Conservation (phyloP, 2,113 vertebrate species). For the Anarhynchus alexandrinus region DNA sequence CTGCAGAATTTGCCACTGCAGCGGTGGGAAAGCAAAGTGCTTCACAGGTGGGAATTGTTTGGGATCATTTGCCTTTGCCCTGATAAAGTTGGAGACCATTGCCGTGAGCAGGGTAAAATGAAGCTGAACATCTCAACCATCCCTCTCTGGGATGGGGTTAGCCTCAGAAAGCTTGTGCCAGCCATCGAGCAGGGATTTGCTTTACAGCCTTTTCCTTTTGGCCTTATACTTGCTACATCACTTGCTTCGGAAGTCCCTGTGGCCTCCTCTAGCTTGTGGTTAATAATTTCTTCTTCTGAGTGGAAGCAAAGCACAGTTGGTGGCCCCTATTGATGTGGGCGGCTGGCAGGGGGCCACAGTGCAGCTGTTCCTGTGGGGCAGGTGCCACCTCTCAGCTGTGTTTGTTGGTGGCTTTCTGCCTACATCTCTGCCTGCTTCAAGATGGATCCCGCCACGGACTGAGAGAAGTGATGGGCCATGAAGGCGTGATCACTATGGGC, state of each 20-base stretch:
- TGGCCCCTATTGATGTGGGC: fast-evolving
- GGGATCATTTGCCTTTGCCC: neutral
- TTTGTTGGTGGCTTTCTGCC: neutral
- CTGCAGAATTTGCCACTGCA: neutral
- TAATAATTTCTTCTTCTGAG: neutral
- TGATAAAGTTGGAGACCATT: neutral
- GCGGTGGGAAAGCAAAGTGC: neutral
- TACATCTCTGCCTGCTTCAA: neutral
- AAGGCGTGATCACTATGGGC: fast-evolving
- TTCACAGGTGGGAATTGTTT: neutral
- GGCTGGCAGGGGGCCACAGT: neutral
- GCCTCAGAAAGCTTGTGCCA: fast-evolving
- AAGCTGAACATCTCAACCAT: neutral
- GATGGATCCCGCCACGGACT: neutral
- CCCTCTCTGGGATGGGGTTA: neutral
- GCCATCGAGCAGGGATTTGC: neutral
- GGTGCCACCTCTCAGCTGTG: neutral
- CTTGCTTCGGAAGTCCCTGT: neutral
- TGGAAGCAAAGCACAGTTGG: neutral
- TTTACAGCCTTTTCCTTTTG: neutral
- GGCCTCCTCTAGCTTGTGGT: neutral
- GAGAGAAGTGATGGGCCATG: neutral
- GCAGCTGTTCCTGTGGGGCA: neutral
- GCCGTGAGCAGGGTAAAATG: neutral
- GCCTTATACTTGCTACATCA: neutral